Percentiles rank a stretch among this genome's conserved stretches.
These are phyloP conservation scores for Hydrozoanthus gracilis DNA, from an alignment of 92 coral and sea anemone species.

Conservation along the genomic window DNA sequence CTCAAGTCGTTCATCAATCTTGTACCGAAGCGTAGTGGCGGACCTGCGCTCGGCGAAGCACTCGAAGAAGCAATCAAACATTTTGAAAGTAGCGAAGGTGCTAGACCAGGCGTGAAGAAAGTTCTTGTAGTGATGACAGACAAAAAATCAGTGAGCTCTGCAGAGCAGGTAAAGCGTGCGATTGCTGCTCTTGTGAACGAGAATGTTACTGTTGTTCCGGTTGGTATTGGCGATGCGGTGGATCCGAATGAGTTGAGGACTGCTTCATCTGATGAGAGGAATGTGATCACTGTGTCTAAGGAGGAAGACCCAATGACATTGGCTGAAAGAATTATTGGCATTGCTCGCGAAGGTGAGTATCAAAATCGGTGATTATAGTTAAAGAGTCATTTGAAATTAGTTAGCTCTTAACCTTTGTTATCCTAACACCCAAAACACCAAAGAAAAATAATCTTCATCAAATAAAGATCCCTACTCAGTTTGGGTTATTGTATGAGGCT, in stretches of 20 bases:
- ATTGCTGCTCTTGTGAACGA: slow-evolving; percentile 4
- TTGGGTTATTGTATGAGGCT: too few species aligned
- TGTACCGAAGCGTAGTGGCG: slow-evolving; percentile 68
- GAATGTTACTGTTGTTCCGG: slow-evolving; percentile 35
- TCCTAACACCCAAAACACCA: too few species aligned
- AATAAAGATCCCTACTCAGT: too few species aligned
- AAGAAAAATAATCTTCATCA: too few species aligned
- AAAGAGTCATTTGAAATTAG: too few species aligned
- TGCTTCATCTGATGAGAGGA: slow-evolving; percentile 60
- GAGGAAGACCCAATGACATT: slow-evolving; percentile 41
- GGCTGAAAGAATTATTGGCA: slow-evolving; percentile 14
- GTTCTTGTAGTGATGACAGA: slow-evolving; percentile 84
- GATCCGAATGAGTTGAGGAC: slow-evolving; percentile 55
- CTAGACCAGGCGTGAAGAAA: slow-evolving; percentile 71
- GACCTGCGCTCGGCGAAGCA: slow-evolving; percentile 67
- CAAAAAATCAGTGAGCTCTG: slow-evolving; percentile 19
- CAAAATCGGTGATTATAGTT: too few species aligned
- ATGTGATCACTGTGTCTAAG: slow-evolving; percentile 55
- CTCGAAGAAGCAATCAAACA: slow-evolving; percentile 64
- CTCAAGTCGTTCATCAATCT: slow-evolving; percentile 66
- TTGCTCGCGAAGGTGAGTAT: not conserved
- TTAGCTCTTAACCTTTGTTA: too few species aligned
- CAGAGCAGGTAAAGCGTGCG: slow-evolving; percentile 37
- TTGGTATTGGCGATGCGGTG: slow-evolving; percentile 51
- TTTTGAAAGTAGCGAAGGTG: slow-evolving; percentile 59